Conservation (phyloP, 1,140 invertebrate species). For the Asobara japonica region DNA sequence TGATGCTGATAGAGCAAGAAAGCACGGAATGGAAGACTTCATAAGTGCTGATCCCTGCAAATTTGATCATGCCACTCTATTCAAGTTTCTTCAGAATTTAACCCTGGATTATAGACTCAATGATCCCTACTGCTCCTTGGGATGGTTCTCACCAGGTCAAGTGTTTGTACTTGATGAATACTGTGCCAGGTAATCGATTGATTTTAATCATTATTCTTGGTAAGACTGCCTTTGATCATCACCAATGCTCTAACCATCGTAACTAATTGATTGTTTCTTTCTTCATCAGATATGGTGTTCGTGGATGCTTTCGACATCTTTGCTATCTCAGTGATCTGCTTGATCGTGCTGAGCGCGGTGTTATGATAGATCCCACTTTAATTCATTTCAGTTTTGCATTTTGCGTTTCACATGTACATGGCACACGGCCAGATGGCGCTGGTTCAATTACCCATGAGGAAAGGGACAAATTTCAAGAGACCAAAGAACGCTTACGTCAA, state of each 20-base stretch:
- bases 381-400: constrained; percentile 99
- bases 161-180: constrained; percentile 99
- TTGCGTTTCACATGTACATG: constrained; percentile 98
- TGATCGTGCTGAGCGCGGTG: constrained; percentile 92
- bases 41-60: constrained; percentile 98
- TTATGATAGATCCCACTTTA: constrained; percentile 97
- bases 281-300: constrained; percentile 84
- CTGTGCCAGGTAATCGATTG: constrained; percentile 78
- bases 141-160: constrained; percentile 99
- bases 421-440: constrained; percentile 95
- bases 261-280: constrained; percentile 14
- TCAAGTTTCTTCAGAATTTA: constrained; percentile 90
- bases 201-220: background rate
- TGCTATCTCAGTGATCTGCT: constrained; percentile 96
- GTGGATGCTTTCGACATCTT: constrained; percentile 95
- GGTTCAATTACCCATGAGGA: constrained; percentile 98
- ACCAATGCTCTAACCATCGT: too few species aligned
- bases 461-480: constrained; percentile 97
- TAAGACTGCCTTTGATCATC: background rate
- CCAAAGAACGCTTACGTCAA: constrained; percentile 93
- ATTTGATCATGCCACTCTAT: constrained; percentile 93
- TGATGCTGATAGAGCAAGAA: constrained; percentile 94
- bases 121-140: constrained; percentile 97
- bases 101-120: constrained; percentile 95
- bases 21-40: constrained; percentile 99